Evolutionary conservation across 2,888 invertebrate species (phyloP), one percentile per base, ranked within the genome.

Genomic region (Ormyrus rosae): DNA sequence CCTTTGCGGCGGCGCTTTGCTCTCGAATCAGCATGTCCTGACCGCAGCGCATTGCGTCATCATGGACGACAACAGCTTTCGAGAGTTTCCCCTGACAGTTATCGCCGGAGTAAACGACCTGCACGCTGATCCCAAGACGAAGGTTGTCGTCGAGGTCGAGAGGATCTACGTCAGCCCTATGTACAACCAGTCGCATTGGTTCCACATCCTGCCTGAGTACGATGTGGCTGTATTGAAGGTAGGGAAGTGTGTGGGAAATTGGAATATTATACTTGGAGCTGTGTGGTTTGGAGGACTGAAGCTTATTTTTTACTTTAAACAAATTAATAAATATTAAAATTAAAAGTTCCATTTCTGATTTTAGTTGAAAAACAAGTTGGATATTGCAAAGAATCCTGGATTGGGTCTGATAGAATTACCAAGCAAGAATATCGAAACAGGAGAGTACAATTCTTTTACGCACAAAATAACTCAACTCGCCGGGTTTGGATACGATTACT

Each of bases 1-100:
- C 2, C 10, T 56, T 0, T 75, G 67, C 67, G 58, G 67, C 1
- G 60, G 67, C 6, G 60, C 13, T 8, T 67, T 75, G 7, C 50
- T 75, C 48, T 34, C 11, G 51, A 7, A 50, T 48, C 67, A 7
- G 5, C 8, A 13, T 13, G 34, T 75, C 5, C n/a, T 60, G 2
- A 75, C 51, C 5, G 67, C 67, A 0, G 67, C 67, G 2, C 75
- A 75, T 45, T 75, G 74, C 48, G 45, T 56, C 45, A 53, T 68
- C 2, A 6, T 7, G 5, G 51, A 4, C 7, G 10, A 53, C 2
- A 48, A 19, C 7, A 48, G 3, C 45, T 63, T 63, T 7, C 45
- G 11, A 5, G 61, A 46, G 4, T 45, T 61, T 5, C 61, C 61
- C 10, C 6, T 11, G 5, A 61, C 8, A 5, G 5, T 61, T 45